phyloP scores from a whole-genome alignment of 23 tunicate genomes.

The Oikopleura vanhoeffeni region DNA sequence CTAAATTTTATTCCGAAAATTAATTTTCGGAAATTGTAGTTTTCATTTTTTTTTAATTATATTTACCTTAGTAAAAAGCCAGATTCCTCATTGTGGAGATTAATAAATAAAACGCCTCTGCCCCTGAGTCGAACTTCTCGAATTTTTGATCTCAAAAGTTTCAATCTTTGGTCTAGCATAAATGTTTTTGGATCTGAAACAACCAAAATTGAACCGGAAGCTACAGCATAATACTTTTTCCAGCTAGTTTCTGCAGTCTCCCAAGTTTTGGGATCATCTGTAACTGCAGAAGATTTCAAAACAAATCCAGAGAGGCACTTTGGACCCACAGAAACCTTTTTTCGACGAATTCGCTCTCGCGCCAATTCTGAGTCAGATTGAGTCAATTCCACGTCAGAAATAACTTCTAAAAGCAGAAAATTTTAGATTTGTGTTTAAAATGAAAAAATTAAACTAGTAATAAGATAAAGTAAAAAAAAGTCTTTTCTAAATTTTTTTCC shows the following conservation, averaged over 20 bases:
- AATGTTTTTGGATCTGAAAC: background rate
- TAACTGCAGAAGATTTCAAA: background rate
- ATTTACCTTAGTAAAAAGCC: background rate
- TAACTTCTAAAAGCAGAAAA: background rate
- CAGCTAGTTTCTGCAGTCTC: background rate
- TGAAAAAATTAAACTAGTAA: background rate
- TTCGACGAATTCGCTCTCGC: background rate
- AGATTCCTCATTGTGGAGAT: background rate
- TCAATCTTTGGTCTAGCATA: background rate
- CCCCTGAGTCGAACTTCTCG: background rate
- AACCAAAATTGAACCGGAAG: background rate
- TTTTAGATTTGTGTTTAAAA: too few species aligned
- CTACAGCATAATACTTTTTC: background rate
- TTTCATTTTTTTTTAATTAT: too few species aligned
- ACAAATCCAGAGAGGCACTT: background rate
- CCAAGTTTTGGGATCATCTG: background rate
- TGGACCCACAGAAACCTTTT: background rate
- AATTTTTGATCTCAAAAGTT: background rate
- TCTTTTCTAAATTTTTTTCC: too few species aligned
- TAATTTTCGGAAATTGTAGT: too few species aligned
- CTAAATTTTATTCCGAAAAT: too few species aligned
- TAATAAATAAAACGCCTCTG: background rate
- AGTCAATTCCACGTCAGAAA: background rate
- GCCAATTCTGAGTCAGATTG: background rate
- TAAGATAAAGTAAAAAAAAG: background rate